These are phyloP conservation scores for Otolemur crassicaudatus DNA, from an alignment of 2,797 vertebrate species.

Conservation along the genomic window DNA sequence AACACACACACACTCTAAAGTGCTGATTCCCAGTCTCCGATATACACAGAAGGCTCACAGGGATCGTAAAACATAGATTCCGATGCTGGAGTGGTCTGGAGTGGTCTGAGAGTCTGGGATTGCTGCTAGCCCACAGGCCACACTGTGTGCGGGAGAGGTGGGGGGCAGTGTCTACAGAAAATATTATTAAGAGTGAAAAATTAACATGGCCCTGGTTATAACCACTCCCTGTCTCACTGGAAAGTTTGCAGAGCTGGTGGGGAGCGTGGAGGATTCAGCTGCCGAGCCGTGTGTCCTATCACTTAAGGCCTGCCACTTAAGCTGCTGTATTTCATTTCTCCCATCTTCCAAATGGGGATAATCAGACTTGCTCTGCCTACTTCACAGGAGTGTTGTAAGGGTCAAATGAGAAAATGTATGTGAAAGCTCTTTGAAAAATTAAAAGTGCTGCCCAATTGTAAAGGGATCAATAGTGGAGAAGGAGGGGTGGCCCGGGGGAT, in stretches of 20 bases:
- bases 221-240: neutral
- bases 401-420: constrained; percentile 82
- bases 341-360: constrained; percentile 79
- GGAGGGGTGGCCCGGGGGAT: constrained; percentile 13
- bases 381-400: constrained; percentile 75
- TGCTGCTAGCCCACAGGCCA: neutral
- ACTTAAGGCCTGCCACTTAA: constrained; percentile 70
- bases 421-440: constrained; percentile 84
- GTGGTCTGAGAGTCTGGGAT: neutral
- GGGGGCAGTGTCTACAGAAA: neutral
- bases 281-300: neutral
- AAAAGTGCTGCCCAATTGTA: constrained; percentile 77
- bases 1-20: neutral
- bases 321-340: constrained; percentile 68
- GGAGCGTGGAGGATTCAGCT: neutral
- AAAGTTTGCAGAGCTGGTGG: neutral
- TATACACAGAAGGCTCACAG: neutral
- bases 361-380: constrained; percentile 73
- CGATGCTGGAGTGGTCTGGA: neutral
- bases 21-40: neutral
- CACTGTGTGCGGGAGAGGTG: neutral
- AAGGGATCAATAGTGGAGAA: constrained; percentile 73
- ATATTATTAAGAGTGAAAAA: neutral
- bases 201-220: neutral
- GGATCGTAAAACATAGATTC: neutral